Evolutionary conservation across 2,113 vertebrate species (phyloP), one percentile per base, ranked within the genome.

Genomic region (Tragulus kanchil): DNA sequence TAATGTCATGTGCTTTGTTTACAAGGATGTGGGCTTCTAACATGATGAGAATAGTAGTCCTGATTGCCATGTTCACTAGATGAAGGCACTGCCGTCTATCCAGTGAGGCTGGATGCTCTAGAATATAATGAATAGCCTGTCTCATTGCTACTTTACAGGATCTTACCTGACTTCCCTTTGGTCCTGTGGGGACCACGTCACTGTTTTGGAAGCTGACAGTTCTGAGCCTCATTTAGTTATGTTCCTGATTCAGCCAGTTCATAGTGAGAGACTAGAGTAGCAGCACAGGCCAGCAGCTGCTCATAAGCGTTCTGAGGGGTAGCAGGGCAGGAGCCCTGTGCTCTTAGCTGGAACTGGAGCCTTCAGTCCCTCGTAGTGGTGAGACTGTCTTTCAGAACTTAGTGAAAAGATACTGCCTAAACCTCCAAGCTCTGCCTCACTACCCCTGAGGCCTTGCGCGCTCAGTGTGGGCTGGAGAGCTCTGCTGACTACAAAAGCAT

Each of bases 221-320:
- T n/a, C 83, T 59, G 62, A n/a, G 31, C 87, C 89, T 79, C 89
- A 42, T 81, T 82, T 36, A 31, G 73, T 83, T 89, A 42, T 73
- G 31, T 67, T 84, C 82, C 82, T 85, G 52, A 78, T 21, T 89
- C 59, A 8, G 31, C 77, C 69, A 8, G 65, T 62, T n/a, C 36
- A n/a, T 6, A 28, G 36, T 21, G 45, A 69, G 79, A 85, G 19
- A 54, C 64, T 56, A 8, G 59, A 50, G 42, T 36, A 31, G 42
- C 69, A 67, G 23, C 28, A 28, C 58, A 42, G n/a, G 78, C 58
- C 13, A 31, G 64, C 42, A 56, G 2, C 31, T 3, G 2, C 25
- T 58, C 23, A 2, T 69, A 65, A 71, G 50, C 8, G 59, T 61
- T 73, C 15, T 54, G 45, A 36, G 31, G 28, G 14, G 85, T 15